Evolutionary conservation across 2,113 vertebrate species (phyloP), one percentile per base, ranked within the genome.

Genomic region (Muntiacus muntjak): DNA sequence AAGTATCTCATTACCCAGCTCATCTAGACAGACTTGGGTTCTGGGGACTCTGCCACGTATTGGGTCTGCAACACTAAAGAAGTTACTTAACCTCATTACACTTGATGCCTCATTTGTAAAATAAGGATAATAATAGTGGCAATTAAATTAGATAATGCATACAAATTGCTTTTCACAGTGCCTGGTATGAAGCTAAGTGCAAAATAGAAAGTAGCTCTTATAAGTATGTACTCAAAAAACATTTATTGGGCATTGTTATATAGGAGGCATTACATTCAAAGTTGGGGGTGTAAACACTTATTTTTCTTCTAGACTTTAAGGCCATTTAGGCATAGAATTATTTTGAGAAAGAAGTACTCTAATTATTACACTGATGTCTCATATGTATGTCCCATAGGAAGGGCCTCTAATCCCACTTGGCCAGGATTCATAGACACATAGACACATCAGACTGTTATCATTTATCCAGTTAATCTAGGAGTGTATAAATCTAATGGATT

Each of bases 101-200:
- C 7, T 30, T 64, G 33, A 64, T 83, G 8, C 30, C 33, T 90
- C 62, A 33, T 55, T 92, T 57, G 14, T 94, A 79, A 87, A 95
- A 30, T 55, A 84, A 95, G 43, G 10, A 88, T n/a, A 79, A n/a
- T 14, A 84, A 52, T 8, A 36, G 57, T 57, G 76, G 30, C 6
- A 11, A 60, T 36, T 60, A 83, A 13, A 36, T 92, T 91, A 87
- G 17, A 45, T 92, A 93, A 87, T 50, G 23, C 36, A 83, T 89
- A 62, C 33, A 36, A 83, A 30, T 30, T 89, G 7, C 23, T 71
- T 78, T 93, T 45, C 33, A 79, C 2, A 71, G 7, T 62, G 58
- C 7, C 92, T 95, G 21, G 7, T 28, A 50, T 43, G 55, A 36
- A 33, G 30, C 30, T 95, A 45, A 78, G 9, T 79, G 64, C 14